These are phyloP conservation scores for Coreius guichenoti DNA, from an alignment of 2,797 vertebrate species.

Conservation along the genomic window DNA sequence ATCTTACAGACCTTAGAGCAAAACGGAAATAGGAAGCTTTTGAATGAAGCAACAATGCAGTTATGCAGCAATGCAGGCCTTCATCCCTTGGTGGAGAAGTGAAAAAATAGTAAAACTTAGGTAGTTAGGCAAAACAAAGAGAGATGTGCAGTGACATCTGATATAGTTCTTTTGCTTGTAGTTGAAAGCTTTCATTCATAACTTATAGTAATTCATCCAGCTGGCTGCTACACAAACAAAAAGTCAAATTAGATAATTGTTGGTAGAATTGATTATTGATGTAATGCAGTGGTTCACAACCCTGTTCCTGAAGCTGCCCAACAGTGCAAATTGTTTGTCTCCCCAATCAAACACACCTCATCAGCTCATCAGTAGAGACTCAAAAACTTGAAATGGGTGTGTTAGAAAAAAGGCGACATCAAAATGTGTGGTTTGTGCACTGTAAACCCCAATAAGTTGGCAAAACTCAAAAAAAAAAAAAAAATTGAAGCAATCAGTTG, in stretches of 20 bases:
- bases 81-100: slow-evolving; percentile 45
- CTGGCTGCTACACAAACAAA: not conserved
- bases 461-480: too few species aligned
- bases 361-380: not conserved
- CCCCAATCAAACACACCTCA: not conserved
- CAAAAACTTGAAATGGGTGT: not conserved
- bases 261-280: not conserved
- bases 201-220: not conserved
- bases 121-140: slow-evolving; percentile 28
- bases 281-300: not conserved
- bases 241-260: not conserved
- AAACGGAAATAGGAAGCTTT: slow-evolving; percentile 49
- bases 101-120: slow-evolving; percentile 3
- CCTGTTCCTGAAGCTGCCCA: not conserved
- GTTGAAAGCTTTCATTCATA: not conserved
- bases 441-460: too few species aligned
- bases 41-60: slow-evolving; percentile 51
- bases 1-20: slow-evolving; percentile 52
- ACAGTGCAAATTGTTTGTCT: not conserved
- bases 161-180: not conserved
- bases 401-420: not conserved
- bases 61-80: slow-evolving; percentile 41
- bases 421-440: too few species aligned
- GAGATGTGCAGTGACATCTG: not conserved
- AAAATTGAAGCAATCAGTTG: too few species aligned